Evolutionary conservation across 2,113 vertebrate species (phyloP).

Genomic region (Megaceryle torquata): DNA sequence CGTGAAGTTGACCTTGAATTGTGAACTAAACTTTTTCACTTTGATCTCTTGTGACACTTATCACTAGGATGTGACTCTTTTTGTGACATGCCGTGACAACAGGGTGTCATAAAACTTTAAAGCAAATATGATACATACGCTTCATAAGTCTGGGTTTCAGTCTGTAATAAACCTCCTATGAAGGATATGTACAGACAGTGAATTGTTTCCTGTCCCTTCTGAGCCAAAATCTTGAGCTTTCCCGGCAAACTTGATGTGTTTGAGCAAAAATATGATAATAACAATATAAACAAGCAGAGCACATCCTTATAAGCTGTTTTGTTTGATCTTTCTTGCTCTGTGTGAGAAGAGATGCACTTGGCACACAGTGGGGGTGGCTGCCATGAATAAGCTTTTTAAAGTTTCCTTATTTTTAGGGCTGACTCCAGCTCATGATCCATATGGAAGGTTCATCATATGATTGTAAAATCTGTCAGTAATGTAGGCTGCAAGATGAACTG

Average conservation of each 20-base stretch:
- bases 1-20: slow-evolving; percentile 8
- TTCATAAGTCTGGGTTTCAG: neutral
- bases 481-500: neutral
- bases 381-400: neutral
- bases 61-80: neutral
- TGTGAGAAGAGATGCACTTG: neutral
- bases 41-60: slow-evolving; percentile 20
- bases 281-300: neutral
- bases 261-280: neutral
- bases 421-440: neutral
- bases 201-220: neutral
- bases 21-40: neutral
- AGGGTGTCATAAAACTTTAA: slow-evolving; percentile 4
- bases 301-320: neutral
- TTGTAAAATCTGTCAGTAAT: neutral
- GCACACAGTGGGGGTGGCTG: neutral
- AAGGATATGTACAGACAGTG: neutral
- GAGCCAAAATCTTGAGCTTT: neutral
- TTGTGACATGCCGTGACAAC: slow-evolving; percentile 6
- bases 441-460: neutral
- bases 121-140: neutral
- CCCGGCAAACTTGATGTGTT: neutral
- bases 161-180: neutral
- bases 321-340: neutral
- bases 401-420: neutral